Percentiles rank a stretch among this genome's conserved stretches.
phyloP scores from a whole-genome alignment of 1,140 invertebrate species.

The Plectus sambesii region DNA sequence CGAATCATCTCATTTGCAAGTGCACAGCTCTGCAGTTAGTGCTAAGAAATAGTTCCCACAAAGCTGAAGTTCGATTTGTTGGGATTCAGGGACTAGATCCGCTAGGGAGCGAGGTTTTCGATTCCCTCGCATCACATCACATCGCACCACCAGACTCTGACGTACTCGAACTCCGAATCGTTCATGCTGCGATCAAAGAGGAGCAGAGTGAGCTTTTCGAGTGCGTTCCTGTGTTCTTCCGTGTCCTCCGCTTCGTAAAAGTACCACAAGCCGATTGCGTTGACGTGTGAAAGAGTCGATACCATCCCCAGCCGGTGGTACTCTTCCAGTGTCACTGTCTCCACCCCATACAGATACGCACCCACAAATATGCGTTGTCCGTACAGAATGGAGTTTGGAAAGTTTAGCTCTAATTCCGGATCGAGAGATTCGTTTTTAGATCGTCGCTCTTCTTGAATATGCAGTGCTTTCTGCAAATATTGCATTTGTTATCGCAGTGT shows the following conservation, averaged over 20 bases:
- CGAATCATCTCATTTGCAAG: no score
- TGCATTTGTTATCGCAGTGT: not conserved
- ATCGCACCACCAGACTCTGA: no score
- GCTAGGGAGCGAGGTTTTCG: no score
- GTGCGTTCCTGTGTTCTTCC: slow-evolving; percentile 13
- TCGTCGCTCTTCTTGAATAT: slow-evolving; percentile 15
- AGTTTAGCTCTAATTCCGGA: no score
- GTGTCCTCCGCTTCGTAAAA: slow-evolving; percentile 32
- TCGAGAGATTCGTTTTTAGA: slow-evolving; percentile 19
- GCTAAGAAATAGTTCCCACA: no score
- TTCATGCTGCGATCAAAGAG: slow-evolving; percentile 26
- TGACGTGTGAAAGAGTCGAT: slow-evolving; percentile 2
- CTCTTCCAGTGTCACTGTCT: slow-evolving; percentile 5
- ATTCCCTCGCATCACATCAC: no score
- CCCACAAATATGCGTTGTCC: slow-evolving; percentile 31
- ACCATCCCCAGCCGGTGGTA: not conserved
- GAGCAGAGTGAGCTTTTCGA: slow-evolving; percentile 20
- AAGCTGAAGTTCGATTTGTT: no score
- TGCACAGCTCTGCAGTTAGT: no score
- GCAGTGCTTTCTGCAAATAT: slow-evolving; percentile 16
- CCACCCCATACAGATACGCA: slow-evolving; percentile 33
- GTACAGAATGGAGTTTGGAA: slow-evolving; percentile 24
- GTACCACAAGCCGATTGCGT: slow-evolving; percentile 34
- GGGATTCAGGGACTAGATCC: no score
- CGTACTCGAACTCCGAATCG: slow-evolving; percentile 20